phyloP scores from a whole-genome alignment of 1,140 invertebrate species.

The Rhysida immarginata region DNA sequence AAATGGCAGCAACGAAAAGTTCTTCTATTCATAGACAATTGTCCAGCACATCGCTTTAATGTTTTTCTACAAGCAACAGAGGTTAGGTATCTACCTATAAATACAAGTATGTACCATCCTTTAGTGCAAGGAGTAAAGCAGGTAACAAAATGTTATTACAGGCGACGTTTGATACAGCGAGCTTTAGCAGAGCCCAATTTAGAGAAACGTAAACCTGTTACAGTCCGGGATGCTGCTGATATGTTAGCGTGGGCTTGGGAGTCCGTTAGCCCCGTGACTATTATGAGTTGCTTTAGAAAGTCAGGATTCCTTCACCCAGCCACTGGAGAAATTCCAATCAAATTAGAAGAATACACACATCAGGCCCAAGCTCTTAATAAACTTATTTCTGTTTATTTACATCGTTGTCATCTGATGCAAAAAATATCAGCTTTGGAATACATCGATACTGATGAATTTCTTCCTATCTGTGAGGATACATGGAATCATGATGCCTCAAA shows the following conservation, averaged over 20 bases:
- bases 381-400: background rate
- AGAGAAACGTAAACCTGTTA: background rate
- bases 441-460: conserved; percentile 2
- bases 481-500: background rate
- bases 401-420: background rate
- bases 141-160: conserved; percentile 2
- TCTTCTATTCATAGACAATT: conserved; percentile 7
- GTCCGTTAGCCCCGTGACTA: conserved; percentile 3
- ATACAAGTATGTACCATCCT: conserved; percentile 4
- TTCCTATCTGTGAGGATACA: conserved; percentile 1
- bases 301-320: conserved; percentile 1
- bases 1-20: conserved; percentile 8
- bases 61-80: conserved; percentile 2
- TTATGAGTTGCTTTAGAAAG: conserved; percentile 5
- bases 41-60: conserved; percentile 3
- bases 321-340: background rate
- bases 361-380: conserved; percentile 3
- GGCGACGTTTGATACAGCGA: background rate
- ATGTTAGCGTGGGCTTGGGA: conserved; percentile 6
- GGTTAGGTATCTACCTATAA: background rate
- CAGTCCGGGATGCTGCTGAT: conserved; percentile 1
- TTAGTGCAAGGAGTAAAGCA: background rate
- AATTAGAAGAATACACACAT: conserved; percentile 2
- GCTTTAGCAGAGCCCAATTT: background rate
- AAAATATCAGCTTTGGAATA: conserved; percentile 6